Evolutionary conservation across 2,797 vertebrate genomes (phyloP).

Genomic region (Onychomys torridus): DNA sequence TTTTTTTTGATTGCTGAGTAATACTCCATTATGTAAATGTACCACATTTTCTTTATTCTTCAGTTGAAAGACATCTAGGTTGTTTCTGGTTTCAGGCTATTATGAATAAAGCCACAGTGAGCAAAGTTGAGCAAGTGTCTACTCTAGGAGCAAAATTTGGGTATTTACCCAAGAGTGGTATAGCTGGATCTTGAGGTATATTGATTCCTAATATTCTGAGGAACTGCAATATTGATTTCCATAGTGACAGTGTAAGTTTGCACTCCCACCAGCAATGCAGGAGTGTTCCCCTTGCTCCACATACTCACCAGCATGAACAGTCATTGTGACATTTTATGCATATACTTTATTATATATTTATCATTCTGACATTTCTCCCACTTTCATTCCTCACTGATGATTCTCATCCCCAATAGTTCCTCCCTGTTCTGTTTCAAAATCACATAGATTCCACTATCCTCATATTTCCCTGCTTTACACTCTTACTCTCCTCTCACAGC

Average conservation of each 20-base stretch:
- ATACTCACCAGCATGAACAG: not conserved
- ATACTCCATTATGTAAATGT: not conserved
- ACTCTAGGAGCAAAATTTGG: too few species aligned
- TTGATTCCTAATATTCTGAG: not conserved
- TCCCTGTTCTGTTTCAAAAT: not conserved
- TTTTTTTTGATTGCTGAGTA: not conserved
- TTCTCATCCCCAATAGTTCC: not conserved
- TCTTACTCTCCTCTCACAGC: not conserved
- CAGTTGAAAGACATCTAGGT: too few species aligned
- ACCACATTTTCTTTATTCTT: not conserved
- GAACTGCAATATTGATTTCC: not conserved
- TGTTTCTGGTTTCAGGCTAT: too few species aligned
- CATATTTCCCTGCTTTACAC: not conserved
- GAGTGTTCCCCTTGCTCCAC: not conserved
- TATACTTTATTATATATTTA: not conserved
- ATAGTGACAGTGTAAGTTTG: not conserved
- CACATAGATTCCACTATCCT: not conserved
- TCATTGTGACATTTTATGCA: not conserved
- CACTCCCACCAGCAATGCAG: not conserved
- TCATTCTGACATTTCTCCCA: not conserved
- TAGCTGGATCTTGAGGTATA: not conserved
- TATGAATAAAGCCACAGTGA: too few species aligned
- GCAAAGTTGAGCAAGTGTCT: too few species aligned
- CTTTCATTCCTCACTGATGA: not conserved
- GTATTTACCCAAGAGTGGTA: too few species aligned